Evolutionary conservation across 2,113 vertebrate genomes (phyloP).

Genomic region (Setophaga kirtlandii): DNA sequence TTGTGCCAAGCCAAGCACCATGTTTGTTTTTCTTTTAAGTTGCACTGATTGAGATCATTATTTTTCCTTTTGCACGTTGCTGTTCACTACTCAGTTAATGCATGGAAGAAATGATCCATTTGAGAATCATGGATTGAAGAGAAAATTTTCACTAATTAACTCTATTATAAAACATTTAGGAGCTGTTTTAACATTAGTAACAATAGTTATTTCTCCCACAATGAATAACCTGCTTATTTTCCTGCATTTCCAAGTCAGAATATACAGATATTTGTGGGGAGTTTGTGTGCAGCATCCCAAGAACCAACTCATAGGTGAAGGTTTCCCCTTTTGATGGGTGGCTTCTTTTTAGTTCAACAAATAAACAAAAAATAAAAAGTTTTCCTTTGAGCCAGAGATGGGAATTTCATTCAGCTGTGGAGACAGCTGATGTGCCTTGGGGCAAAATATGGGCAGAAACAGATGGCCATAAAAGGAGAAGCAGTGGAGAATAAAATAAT

Average conservation of each 20-base stretch:
- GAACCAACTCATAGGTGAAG: background rate
- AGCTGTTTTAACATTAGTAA: background rate
- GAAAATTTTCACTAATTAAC: background rate
- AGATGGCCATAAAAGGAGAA: conserved; percentile 38
- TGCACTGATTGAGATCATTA: background rate
- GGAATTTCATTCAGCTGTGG: conserved; percentile 43
- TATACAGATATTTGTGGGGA: background rate
- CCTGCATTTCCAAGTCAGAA: background rate
- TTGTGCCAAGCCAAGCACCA: background rate
- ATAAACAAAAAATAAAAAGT: background rate
- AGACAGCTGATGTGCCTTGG: conserved; percentile 42
- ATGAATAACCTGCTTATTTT: background rate
- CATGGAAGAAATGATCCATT: background rate
- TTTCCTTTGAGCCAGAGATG: background rate
- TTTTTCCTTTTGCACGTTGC: background rate
- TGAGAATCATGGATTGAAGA: background rate
- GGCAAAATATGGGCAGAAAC: conserved; percentile 20
- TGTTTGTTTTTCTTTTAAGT: background rate
- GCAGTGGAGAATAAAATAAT: background rate
- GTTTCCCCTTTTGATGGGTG: background rate
- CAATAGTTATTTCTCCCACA: background rate
- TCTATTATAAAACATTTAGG: background rate
- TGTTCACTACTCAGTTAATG: background rate
- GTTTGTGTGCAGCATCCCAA: background rate
- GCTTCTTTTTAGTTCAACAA: background rate